Conservation (phyloP, 37 sponge, comb jelly and placozoan genomes). For the Spongilla lacustris region DNA sequence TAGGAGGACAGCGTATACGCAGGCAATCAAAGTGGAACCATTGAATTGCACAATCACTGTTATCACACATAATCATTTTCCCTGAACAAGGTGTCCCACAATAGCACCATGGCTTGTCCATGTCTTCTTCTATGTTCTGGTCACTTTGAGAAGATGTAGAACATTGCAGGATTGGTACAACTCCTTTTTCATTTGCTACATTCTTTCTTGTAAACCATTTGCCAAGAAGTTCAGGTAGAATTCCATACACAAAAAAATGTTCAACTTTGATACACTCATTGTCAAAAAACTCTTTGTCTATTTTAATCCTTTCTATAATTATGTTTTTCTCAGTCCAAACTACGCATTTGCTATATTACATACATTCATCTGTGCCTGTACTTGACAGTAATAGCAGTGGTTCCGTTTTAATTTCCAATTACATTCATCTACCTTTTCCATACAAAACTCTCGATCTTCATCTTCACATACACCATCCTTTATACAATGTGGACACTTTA, state of each 20-base stretch:
- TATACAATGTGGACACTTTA: conserved; percentile 20
- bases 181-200: conserved; percentile 4
- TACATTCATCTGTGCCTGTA: conserved; percentile 49
- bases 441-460: conserved; percentile 3
- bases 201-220: conserved; percentile 31
- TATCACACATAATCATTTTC: conserved; percentile 38
- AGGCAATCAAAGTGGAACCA: conserved; percentile 48
- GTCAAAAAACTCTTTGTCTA: conserved; percentile 22
- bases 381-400: conserved; percentile 66
- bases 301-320: conserved; percentile 36
- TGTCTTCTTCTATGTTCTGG: conserved; percentile 9
- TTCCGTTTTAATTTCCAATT: conserved; percentile 25
- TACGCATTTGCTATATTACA: conserved; percentile 15
- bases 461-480: conserved; percentile 29
- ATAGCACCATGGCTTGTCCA: conserved; percentile 28
- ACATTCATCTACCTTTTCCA: conserved; percentile 22
- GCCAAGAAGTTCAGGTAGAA: conserved; percentile 65
- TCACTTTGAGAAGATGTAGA: background rate
- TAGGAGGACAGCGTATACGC: conserved; percentile 9
- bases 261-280: background rate
- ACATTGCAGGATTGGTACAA: conserved; percentile 10
- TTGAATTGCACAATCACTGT: conserved; percentile 17
- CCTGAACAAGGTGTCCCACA: conserved; percentile 31
- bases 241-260: conserved; percentile 23
- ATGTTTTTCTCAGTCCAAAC: conserved; percentile 38